Evolutionary conservation across 2,888 invertebrate genomes (phyloP).

Genomic region (Cancer borealis): DNA sequence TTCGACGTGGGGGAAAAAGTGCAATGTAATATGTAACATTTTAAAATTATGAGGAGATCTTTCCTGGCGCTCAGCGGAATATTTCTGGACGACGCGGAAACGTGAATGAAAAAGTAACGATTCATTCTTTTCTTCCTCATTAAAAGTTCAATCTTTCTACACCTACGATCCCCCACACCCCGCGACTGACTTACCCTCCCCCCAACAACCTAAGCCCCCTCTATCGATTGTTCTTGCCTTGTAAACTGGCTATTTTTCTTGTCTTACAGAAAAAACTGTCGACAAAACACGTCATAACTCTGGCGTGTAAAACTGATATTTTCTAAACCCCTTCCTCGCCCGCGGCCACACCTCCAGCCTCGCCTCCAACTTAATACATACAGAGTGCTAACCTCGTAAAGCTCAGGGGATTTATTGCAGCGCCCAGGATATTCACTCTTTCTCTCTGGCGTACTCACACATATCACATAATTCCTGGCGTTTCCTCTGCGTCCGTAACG

Average conservation of each 20-base stretch:
- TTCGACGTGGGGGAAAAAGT: background rate
- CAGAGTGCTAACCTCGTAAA: constrained; percentile 40
- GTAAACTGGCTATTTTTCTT: constrained; percentile 18
- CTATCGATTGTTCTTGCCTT: constrained; percentile 22
- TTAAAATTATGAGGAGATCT: background rate
- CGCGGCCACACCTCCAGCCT: background rate
- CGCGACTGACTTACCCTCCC: background rate
- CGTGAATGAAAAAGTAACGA: background rate
- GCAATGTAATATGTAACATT: background rate
- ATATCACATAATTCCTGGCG: constrained; percentile 12
- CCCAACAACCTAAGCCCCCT: constrained; percentile 6
- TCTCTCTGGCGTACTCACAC: constrained; percentile 29
- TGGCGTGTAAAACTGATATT: constrained; percentile 33
- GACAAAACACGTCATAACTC: constrained; percentile 40
- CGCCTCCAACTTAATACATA: constrained; percentile 32
- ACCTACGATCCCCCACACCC: background rate
- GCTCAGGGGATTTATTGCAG: constrained; percentile 27
- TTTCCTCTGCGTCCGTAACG: constrained; percentile 7
- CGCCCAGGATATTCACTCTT: constrained; percentile 35
- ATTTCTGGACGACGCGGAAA: constrained; percentile 21
- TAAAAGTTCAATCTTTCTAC: constrained; percentile 3
- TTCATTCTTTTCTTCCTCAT: constrained; percentile 21
- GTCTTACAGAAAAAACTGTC: constrained; percentile 9
- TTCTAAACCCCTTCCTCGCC: constrained; percentile 23
- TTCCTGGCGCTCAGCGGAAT: constrained; percentile 13